Evolutionary conservation across 2,888 invertebrate genomes (phyloP).

Genomic region (Adineta ricciae): DNA sequence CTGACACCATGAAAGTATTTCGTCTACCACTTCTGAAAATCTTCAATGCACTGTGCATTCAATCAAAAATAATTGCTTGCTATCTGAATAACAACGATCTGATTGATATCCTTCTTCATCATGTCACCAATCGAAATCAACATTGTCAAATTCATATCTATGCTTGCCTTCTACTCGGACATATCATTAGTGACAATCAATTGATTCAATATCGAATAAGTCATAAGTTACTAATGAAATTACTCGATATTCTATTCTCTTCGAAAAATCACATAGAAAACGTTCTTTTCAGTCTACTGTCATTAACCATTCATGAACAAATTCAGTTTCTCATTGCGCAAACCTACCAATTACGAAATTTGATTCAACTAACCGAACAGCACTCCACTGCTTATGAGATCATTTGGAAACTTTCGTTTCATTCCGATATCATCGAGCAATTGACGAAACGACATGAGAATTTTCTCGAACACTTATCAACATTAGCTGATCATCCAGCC

Average conservation of each 20-base stretch:
- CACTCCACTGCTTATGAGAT: neutral
- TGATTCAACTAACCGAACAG: neutral
- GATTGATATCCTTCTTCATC: neutral
- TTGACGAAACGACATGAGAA: neutral
- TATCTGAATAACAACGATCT: neutral
- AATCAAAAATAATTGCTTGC: neutral
- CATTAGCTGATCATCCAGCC: neutral
- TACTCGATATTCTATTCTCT: neutral
- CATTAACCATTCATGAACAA: neutral
- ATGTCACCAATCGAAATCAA: neutral
- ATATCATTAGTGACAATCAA: neutral
- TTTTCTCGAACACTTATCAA: neutral
- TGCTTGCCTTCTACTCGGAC: neutral
- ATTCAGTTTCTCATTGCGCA: neutral
- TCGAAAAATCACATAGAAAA: neutral
- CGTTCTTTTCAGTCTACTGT: neutral
- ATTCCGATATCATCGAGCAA: neutral
- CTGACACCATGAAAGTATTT: neutral
- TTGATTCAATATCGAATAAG: neutral
- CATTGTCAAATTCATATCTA: neutral
- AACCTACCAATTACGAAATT: neutral
- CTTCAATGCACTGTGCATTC: neutral
- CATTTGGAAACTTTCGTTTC: conserved; percentile 11
- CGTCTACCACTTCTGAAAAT: neutral
- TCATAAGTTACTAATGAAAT: conserved; percentile 13